Evolutionary conservation across 2,797 vertebrate species (phyloP), one percentile per base, ranked within the genome.

Genomic region (Allobates femoralis): DNA sequence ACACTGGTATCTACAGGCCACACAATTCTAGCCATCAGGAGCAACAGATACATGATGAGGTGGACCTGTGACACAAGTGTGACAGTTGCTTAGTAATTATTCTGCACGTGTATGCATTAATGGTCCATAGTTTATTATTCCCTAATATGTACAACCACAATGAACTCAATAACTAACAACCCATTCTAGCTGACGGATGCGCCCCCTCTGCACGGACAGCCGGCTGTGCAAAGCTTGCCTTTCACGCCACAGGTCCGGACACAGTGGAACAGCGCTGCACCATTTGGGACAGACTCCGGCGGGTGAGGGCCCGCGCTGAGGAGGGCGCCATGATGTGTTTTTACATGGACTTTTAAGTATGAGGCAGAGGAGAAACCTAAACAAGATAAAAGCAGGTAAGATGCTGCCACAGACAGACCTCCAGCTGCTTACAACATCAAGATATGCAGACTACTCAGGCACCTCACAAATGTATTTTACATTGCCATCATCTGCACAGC

Each of bases 281-380:
- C 97, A 96, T 97, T 98, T 94, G 95, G 96, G 95, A 97, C 97
- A 93, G 96, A 95, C 92, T 97, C 97, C 96, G 96, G 96, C 92
- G 96, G 96, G 94, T 96, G 98, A 93, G 96, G 99, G 96, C 96
- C 95, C 93, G 95, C 94, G 93, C 95, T 94, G 94, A 95, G 95
- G 94, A 95, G 95, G 94, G 97, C 96, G 96, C 97, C 97, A 93
- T 99, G 98, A 96, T 99, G 98, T 94, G 96, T 98, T 98, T 99
- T 99, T 97, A 99, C 96, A 95, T 99, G 98, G 96, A 99, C 98
- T 97, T 99, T 99, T 98, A 99, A 98, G 97, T 99, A 99, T 96
- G 98, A 99, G 91, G 98, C 97, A 95, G 98, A 99, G 95, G 98
- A 99, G 97, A 99, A 99, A 98, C 98, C 98, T 99, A 95, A 94